A percentile compares a stretch with the other conserved stretches of the same genome.
These are phyloP conservation scores for Malacoraja senta DNA, from an alignment of 2,797 vertebrate species.

Conservation along the genomic window DNA sequence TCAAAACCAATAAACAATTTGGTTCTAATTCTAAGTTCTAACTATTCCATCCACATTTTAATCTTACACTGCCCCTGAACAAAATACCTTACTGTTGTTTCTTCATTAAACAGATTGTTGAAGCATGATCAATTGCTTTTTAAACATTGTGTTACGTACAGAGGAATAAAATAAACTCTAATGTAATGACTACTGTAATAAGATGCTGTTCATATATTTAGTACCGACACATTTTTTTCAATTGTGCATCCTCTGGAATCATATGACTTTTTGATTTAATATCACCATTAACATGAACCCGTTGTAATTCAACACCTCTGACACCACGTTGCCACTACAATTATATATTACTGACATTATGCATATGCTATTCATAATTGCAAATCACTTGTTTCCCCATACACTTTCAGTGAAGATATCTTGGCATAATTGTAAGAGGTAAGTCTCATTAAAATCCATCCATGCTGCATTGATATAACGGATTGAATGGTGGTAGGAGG, in stretches of 20 bases:
- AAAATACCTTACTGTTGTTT: not conserved
- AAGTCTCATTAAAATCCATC: not conserved
- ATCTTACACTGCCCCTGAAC: not conserved
- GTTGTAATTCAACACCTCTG: not conserved
- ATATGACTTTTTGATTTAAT: not conserved
- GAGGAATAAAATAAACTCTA: not conserved
- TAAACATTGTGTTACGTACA: not conserved
- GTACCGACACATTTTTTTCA: not conserved
- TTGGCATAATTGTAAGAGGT: not conserved
- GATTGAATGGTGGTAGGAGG: not conserved
- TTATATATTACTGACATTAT: not conserved
- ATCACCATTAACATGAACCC: not conserved
- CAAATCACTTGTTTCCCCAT: constrained; percentile 19
- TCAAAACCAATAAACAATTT: not conserved
- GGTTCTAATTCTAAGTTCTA: not conserved
- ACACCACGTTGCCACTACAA: not conserved
- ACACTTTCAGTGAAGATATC: not conserved
- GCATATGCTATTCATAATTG: constrained; percentile 1
- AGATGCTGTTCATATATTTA: not conserved
- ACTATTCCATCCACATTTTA: not conserved
- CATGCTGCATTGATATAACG: not conserved
- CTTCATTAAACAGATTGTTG: not conserved
- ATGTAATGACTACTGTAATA: not conserved
- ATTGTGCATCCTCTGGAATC: not conserved
- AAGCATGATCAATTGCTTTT: not conserved